Evolutionary conservation across 2,888 invertebrate species (phyloP), one percentile per base, ranked within the genome.

Genomic region (Andrena marginata): DNA sequence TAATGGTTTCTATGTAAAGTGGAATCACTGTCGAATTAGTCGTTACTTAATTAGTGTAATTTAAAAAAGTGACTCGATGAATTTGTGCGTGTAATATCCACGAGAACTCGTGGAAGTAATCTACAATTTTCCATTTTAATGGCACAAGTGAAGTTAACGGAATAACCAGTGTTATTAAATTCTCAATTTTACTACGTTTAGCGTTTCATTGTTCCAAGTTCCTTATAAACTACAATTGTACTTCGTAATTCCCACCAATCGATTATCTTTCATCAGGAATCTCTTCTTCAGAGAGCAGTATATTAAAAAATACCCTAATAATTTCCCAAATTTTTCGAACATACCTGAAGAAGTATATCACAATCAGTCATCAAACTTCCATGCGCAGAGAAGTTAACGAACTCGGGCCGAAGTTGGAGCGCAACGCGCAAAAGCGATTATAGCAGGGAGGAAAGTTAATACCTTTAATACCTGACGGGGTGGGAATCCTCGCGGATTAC

Each of bases 401-500:
- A 20, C 29, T 20, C 51, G 31, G 16, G 42, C 16, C 5, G 5
- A 42, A 64, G 23, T n/a, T 56, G 23, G 23, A 26, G 31, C 20
- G 54, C 16, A 56, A 23, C 64, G 56, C 23, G 31, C 4, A 33
- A 59, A 33, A 33, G 59, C 2, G 71, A 65, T 29, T 49, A n/a
- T 59, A 59, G 54, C 63, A 35, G 59, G 70, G 70, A 60, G 63
- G 29, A 23, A 56, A 64, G 76, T 75, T 78, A 74, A 78, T 75
- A 64, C 78, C 75, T 20, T 63, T 64, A 60, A 75, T 69, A 69
- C 65, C 42, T 13, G 48, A 33, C 16, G 71, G 71, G 80, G 68
- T 60, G 35, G 64, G 65, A 78, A 78, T 81, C 81, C 78, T 69
- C 78, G 72, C 20, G 73, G 77, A 51, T 77, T 68, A 77, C 56